Evolutionary conservation across 2,113 vertebrate species (phyloP).

Genomic region (Gymnocephalus cernua): DNA sequence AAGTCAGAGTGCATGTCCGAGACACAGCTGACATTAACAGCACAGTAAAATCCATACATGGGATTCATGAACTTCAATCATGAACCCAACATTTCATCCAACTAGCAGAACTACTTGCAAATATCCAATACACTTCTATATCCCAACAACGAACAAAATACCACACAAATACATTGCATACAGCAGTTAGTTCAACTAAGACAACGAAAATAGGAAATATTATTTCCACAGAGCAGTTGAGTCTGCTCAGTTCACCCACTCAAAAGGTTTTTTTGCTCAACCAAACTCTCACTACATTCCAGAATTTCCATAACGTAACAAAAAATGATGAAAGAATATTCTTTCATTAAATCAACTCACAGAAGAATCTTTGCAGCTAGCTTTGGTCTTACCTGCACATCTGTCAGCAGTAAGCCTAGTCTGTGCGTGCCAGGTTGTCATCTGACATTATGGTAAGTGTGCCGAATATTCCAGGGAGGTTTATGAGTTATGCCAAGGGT

Average conservation of each 20-base stretch:
- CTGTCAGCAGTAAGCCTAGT: neutral
- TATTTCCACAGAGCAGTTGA: neutral
- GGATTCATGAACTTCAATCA: slow-evolving; percentile 4
- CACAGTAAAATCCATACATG: neutral
- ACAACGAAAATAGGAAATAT: neutral
- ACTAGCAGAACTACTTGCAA: neutral
- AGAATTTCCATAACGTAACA: neutral
- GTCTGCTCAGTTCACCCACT: neutral
- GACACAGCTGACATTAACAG: slow-evolving; percentile 25
- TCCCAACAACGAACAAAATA: neutral
- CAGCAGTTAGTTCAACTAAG: neutral
- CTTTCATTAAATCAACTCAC: neutral
- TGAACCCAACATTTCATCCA: neutral
- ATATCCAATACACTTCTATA: neutral
- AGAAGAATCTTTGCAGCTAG: neutral
- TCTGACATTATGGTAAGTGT: neutral
- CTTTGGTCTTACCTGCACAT: neutral
- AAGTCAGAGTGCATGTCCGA: neutral
- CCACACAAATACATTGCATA: neutral
- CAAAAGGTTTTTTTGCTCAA: neutral
- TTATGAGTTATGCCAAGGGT: neutral
- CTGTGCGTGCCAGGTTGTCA: neutral
- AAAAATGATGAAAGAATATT: neutral
- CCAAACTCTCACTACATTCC: neutral
- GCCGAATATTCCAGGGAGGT: neutral